Evolutionary conservation across 1,140 invertebrate genomes (phyloP).

Genomic region (Lerema accius): DNA sequence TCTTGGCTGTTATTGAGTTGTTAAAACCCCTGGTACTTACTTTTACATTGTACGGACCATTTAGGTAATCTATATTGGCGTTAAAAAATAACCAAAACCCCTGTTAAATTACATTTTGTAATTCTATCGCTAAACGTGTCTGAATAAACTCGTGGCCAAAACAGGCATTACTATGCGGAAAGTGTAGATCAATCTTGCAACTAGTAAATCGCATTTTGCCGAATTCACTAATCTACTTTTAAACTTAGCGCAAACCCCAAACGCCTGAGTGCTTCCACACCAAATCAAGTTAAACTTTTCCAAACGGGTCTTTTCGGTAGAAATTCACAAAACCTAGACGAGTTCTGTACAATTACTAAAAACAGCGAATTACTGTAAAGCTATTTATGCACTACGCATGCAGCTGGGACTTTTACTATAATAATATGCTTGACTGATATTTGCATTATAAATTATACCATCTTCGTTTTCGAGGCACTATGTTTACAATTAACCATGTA

Average conservation of each 20-base stretch:
- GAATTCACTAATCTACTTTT: constrained; percentile 54
- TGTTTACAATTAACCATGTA: not conserved
- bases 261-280: constrained; percentile 51
- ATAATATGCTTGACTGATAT: no score
- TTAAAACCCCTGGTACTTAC: no score
- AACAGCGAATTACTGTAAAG: constrained; percentile 60
- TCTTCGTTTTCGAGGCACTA: no score
- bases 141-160: not conserved
- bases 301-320: constrained; percentile 37
- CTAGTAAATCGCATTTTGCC: constrained; percentile 38
- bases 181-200: constrained; percentile 39
- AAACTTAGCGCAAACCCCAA: constrained; percentile 46
- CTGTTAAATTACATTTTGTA: not conserved
- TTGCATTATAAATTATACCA: no score
- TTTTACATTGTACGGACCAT: no score
- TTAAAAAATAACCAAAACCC: no score
- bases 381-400: not conserved
- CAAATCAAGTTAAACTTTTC: constrained; percentile 64
- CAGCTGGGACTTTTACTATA: no score
- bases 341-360: constrained; percentile 56
- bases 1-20: no score
- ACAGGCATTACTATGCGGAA: constrained; percentile 33
- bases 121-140: not conserved
- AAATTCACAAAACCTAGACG: constrained; percentile 25
- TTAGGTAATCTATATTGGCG: no score